These are phyloP conservation scores for Orientallactaga sibirica DNA, from an alignment of 2,797 vertebrate genomes.

Conservation along the genomic window DNA sequence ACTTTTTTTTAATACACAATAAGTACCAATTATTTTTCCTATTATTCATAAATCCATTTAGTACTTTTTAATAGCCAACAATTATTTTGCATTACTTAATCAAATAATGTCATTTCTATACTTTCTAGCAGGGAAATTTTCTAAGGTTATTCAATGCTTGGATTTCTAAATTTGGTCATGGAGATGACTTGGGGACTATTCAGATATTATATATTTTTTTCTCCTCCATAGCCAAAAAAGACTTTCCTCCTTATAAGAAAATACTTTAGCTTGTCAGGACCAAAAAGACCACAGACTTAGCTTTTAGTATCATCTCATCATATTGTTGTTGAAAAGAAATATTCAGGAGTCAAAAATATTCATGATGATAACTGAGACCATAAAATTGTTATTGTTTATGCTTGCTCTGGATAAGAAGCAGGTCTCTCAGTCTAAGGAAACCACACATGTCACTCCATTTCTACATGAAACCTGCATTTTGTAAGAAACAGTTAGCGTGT, in stretches of 20 bases:
- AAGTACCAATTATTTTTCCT: not conserved
- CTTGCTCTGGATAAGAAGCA: constrained; percentile 11
- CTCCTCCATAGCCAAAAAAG: not conserved
- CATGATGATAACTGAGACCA: not conserved
- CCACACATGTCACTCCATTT: constrained; percentile 31
- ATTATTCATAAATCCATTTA: not conserved
- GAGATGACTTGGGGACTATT: constrained; percentile 36
- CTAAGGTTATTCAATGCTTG: constrained; percentile 11
- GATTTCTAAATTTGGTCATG: constrained; percentile 42
- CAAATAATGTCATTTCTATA: not conserved
- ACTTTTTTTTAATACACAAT: not conserved
- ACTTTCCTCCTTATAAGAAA: not conserved
- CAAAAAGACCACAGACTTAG: not conserved
- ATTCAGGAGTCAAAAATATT: constrained; percentile 50
- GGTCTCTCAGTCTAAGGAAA: not conserved
- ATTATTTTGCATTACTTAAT: constrained; percentile 10
- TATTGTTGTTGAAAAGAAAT: constrained; percentile 32
- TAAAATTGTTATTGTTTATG: constrained; percentile 27
- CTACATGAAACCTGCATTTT: constrained; percentile 59
- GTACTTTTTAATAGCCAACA: not conserved
- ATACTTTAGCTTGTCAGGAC: not conserved
- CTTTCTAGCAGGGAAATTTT: not conserved
- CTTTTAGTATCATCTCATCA: constrained; percentile 21
- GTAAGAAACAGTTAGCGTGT: constrained; percentile 71
- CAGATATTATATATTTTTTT: not conserved